Evolutionary conservation across 2,888 invertebrate genomes (phyloP).

Genomic region (Drosophila picticornis): DNA sequence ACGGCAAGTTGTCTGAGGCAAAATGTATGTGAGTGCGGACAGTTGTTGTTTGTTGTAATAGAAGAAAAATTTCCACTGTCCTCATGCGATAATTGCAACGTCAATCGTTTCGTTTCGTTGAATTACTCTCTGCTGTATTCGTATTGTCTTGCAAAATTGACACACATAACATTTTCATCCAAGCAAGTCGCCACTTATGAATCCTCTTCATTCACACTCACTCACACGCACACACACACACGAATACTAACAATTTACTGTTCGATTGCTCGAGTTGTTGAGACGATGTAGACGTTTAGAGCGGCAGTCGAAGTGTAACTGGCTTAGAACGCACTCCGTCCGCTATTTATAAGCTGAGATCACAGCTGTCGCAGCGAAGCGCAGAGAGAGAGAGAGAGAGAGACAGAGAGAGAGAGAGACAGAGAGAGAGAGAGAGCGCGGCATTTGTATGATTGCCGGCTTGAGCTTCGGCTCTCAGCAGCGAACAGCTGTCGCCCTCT

Average conservation of each 20-base stretch:
- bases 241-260: conserved; percentile 52
- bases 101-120: conserved; percentile 47
- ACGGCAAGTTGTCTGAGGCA: conserved; percentile 32
- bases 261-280: conserved; percentile 29
- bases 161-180: conserved; percentile 61
- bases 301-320: conserved; percentile 76
- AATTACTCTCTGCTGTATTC: conserved; percentile 21
- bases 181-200: conserved; percentile 51
- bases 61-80: conserved; percentile 69
- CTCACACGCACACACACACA: conserved; percentile 21
- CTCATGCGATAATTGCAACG: conserved; percentile 65
- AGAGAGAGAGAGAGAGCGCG: conserved; percentile 12
- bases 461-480: conserved; percentile 25
- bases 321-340: conserved; percentile 66
- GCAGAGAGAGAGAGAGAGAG: background rate
- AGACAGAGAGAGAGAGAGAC: background rate
- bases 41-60: conserved; percentile 23
- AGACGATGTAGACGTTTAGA: conserved; percentile 51
- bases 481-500: conserved; percentile 1
- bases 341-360: conserved; percentile 81
- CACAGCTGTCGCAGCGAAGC: conserved; percentile 6
- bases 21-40: conserved; percentile 54
- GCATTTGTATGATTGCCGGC: conserved; percentile 14
- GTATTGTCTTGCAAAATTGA: conserved; percentile 60
- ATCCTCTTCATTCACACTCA: conserved; percentile 22